Evolutionary conservation across 2,113 vertebrate species (phyloP).

Genomic region (zebrafish (Danio rerio)): GRCz12tu NC_133176.1:25916001-25916500

Average conservation of each 20-base stretch:
- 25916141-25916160: too few relatives aligned
- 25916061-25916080: slow-evolving; percentile 22
- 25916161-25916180: too few relatives aligned
- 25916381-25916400: too few relatives aligned
- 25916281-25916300: neutral
- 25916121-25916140: slow-evolving; percentile 21
- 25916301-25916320: neutral
- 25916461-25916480: too few relatives aligned
- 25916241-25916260: neutral
- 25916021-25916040: neutral
- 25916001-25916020: neutral
- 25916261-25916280: slow-evolving; percentile 21
- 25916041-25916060: neutral
- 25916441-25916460: too few relatives aligned
- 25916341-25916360: too few relatives aligned
- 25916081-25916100: slow-evolving; percentile 30
- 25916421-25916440: too few relatives aligned
- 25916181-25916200: neutral
- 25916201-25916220: neutral
- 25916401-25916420: too few relatives aligned
- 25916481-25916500: too few relatives aligned
- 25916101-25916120: slow-evolving; percentile 11
- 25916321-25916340: neutral
- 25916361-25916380: too few relatives aligned
- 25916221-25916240: neutral